Evolutionary conservation across 1,140 invertebrate genomes (phyloP).

Genomic region (Diorhabda carinulata): DNA sequence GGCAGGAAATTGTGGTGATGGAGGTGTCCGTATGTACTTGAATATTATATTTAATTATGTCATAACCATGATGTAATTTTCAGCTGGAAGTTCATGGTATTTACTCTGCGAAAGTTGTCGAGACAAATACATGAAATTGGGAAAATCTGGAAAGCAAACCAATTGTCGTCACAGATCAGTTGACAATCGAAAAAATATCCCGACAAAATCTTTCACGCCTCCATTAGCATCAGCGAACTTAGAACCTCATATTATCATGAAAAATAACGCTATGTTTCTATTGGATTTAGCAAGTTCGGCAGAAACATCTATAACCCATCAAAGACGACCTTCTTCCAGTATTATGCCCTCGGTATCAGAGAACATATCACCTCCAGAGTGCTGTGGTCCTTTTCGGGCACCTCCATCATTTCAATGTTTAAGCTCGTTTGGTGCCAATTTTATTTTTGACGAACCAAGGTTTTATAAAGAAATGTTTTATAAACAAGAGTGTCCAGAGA

Average conservation of each 20-base stretch:
- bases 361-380: conserved; percentile 56
- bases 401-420: conserved; percentile 76
- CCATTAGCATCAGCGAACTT: conserved; percentile 45
- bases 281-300: conserved; percentile 79
- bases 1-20: conserved; percentile 85
- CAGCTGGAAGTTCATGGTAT: conserved; percentile 81
- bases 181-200: conserved; percentile 28
- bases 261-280: conserved; percentile 92
- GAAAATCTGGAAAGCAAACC: conserved; percentile 45
- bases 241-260: conserved; percentile 77
- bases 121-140: conserved; percentile 70
- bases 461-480: conserved; percentile 55
- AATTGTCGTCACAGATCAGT: conserved; percentile 9
- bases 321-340: conserved; percentile 52
- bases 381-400: conserved; percentile 55
- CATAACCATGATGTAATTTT: conserved; percentile 16
- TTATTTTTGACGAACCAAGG: conserved; percentile 52
- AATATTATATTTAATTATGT: background rate
- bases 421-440: conserved; percentile 61
- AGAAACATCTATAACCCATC: conserved; percentile 50
- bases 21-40: conserved; percentile 61
- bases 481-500: conserved; percentile 49
- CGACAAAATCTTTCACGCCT: conserved; percentile 35
- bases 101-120: conserved; percentile 86
- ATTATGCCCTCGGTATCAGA: conserved; percentile 59